phyloP scores from a whole-genome alignment of 2,888 invertebrate species.

The Synanthedon myopaeformis region DNA sequence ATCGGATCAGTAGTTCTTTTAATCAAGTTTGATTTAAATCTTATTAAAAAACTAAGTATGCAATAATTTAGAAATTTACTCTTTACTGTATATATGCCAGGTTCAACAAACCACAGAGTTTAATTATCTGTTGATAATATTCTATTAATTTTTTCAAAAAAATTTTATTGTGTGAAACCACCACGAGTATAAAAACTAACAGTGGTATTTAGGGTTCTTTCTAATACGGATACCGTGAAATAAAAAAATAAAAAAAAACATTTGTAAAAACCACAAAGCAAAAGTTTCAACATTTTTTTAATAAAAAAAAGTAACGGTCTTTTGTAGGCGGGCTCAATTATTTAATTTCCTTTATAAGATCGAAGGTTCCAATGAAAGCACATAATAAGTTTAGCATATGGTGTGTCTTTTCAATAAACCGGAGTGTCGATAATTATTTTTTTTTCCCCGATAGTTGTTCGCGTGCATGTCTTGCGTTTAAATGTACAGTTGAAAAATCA shows the following conservation, averaged over 20 bases:
- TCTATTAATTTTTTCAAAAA: no score
- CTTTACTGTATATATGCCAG: no score
- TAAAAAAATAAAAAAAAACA: conserved; percentile 31
- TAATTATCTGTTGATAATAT: no score
- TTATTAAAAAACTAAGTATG: no score
- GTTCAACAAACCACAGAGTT: no score
- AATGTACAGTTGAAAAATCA: not conserved
- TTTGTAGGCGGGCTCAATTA: conserved; percentile 30
- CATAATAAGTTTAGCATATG: conserved; percentile 32
- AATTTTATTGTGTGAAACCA: conserved; percentile 20
- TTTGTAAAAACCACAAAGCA: conserved; percentile 24
- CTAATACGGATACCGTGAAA: conserved; percentile 17
- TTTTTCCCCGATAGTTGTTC: conserved; percentile 3
- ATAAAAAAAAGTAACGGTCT: conserved; percentile 27
- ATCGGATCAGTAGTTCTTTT: no score
- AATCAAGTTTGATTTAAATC: no score
- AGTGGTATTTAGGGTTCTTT: conserved; percentile 11
- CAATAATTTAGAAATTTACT: no score
- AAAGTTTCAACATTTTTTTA: conserved; percentile 16
- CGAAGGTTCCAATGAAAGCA: conserved; percentile 32
- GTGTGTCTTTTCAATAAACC: conserved; percentile 41
- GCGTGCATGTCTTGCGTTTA: conserved; percentile 16
- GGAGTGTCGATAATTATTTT: conserved; percentile 13
- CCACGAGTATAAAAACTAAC: conserved; percentile 17
- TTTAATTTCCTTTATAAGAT: conserved; percentile 43